Conservation (phyloP, 2,797 vertebrate species). For the Hippopotamyrus pictus region DNA sequence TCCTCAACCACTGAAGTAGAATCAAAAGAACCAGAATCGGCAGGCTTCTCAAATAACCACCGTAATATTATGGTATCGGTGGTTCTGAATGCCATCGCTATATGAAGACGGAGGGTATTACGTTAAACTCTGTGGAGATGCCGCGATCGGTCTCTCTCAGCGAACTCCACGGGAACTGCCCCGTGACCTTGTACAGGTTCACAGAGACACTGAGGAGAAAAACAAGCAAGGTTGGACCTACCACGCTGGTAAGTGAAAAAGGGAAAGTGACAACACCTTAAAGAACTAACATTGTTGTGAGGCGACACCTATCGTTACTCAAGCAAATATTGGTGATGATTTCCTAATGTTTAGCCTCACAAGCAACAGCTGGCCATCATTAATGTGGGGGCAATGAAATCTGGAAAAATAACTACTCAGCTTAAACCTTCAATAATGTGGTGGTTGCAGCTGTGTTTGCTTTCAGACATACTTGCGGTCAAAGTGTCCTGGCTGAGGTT, state of each 20-base stretch:
- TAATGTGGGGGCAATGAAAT: background rate
- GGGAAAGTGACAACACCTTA: background rate
- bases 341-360: background rate
- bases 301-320: background rate
- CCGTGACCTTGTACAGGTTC: slow-evolving; percentile 90
- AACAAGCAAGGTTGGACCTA: background rate
- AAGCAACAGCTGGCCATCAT: background rate
- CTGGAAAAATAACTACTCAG: background rate
- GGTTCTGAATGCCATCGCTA: background rate
- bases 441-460: background rate
- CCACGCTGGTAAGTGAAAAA: background rate
- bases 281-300: background rate
- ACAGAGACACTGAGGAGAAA: slow-evolving; percentile 71
- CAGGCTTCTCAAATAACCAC: background rate
- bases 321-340: background rate
- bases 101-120: slow-evolving; percentile 49
- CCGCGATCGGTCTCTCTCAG: slow-evolving; percentile 91
- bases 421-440: background rate
- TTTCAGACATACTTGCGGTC: slow-evolving; percentile 78
- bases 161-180: slow-evolving; percentile 97
- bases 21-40: background rate
- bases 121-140: slow-evolving; percentile 79
- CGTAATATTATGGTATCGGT: background rate
- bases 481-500: slow-evolving; percentile 82
- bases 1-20: background rate